Conservation (phyloP, 2,113 vertebrate genomes). For the Oncorhynchus tshawytscha region DNA sequence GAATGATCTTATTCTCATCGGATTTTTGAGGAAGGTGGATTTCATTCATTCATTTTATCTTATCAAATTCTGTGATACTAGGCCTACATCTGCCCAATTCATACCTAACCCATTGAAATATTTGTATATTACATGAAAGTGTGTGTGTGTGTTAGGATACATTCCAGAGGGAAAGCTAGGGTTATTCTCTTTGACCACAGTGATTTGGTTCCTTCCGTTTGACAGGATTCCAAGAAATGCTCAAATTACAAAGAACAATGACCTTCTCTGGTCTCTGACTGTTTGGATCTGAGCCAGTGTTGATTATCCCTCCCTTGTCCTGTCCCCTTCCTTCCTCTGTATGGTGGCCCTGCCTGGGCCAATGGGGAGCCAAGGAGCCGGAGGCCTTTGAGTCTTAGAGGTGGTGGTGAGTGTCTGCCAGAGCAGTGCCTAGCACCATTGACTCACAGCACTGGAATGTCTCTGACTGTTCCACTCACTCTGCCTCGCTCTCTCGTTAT, state of each 20-base stretch:
- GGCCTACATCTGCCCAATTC: no score
- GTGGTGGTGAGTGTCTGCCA: slow-evolving; percentile 25
- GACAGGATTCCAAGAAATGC: slow-evolving; percentile 4
- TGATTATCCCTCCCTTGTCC: neutral
- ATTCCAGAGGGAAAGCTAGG: neutral
- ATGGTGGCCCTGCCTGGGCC: slow-evolving; percentile 9
- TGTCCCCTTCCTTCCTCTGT: neutral
- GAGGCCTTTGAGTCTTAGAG: slow-evolving; percentile 17
- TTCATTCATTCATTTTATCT: neutral
- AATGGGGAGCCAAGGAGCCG: slow-evolving; percentile 1
- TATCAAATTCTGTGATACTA: neutral
- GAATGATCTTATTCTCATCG: neutral
- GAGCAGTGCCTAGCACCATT: slow-evolving; percentile 25
- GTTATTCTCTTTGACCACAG: neutral
- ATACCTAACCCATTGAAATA: no score
- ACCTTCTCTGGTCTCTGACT: slow-evolving; percentile 2
- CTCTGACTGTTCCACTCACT: slow-evolving; percentile 19
- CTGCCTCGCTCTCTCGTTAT: neutral
- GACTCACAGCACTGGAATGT: slow-evolving; percentile 35
- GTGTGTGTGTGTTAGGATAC: neutral
- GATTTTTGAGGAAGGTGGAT: neutral
- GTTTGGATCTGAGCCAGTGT: neutral
- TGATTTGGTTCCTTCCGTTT: neutral
- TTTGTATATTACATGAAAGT: neutral
- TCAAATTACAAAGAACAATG: neutral